Base-by-base conservation (phyloP, 2,797 vertebrate genomes). In the Thaleichthys pacificus region DNA sequence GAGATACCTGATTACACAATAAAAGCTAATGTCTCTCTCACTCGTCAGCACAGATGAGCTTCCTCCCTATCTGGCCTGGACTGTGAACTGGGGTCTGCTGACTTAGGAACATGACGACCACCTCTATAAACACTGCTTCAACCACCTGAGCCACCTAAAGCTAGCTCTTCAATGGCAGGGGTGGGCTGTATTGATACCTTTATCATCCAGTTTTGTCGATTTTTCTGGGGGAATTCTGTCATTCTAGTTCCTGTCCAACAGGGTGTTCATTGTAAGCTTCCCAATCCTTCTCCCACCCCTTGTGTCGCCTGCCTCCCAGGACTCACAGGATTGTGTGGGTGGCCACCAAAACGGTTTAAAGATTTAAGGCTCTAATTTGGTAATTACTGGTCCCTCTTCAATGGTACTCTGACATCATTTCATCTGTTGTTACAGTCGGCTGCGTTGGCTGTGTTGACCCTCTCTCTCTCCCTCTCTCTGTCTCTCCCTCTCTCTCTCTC, bases 341-440 rank as follows among this genome's bases (percentile, higher is more conserved):
- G 62, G n/a, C 19, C 28, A 32, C 21, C 35, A 12, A 12, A 21
- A 60, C 57, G 4, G 0, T 73, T 76, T 74, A 5, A 77, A 80
- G 73, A 80, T 77, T 74, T 76, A 77, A 77, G 67, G 58, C 77
- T 74, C 58, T 62, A 72, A 26, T 80, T 86, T 74, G 70, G 78
- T 75, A 26, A 75, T 71, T 77, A 72, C 63, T 74, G 61, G 54
- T 61, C 49, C 66, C 49, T 68, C 72, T 74, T 26, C 49, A 72
- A 78, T 38, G 63, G 71, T 70, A 57, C 61, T n/a, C 32, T 77
- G 65, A 80, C 80, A 80, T 81, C 71, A 81, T 77, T 76, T 67
- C 71, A 77, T 75, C 76, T 85, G 82, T 66, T 75, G 42, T 67
- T 71, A 60, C 66, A 47, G 54, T 72, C 74, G 32, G 66, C 65